Base-by-base conservation (phyloP, 92 coral and sea anemone genomes). In the Parazoanthus atlanticus region DNA sequence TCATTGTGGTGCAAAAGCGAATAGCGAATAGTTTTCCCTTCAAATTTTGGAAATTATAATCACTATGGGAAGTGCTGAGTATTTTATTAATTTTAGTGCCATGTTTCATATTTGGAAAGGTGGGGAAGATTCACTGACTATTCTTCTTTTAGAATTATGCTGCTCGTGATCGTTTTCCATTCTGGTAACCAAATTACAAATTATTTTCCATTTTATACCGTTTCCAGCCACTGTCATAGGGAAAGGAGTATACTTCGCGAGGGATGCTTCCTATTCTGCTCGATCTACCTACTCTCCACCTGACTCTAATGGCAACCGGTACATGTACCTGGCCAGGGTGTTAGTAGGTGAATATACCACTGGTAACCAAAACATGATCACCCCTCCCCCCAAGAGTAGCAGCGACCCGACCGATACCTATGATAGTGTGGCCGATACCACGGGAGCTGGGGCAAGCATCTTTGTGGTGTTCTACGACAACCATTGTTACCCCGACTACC, bases 401-500 rank as follows among this genome's bases (percentile, higher is more conserved):
- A 83, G 28, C 41, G 78, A 85, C 72, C 78, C 90, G 1, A 90
- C 90, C 49, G 92, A 92, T 52, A 80, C 89, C 17, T 94, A 81
- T 67, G 92, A 94, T 81, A 69, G 96, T 2, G 96, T 94, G 74
- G 98, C 90, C 0, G 26, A 94, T 65, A 4, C 71, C 34, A 65
- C 26, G 23, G 93, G 82, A 28, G 2, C 78, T 6, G 86, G 64
- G 66, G 95, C 95, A 0, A 54, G 88, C 36, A 91, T 94, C 3
- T 94, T 90, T 79, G 98, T 94, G 46, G 91, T 94, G 88, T 96
- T 96, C 69, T 89, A 79, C 67, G 98, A 96, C 61, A 80, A 76
- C 17, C 97, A 94, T 74, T 96, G 94, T 75, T 96, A 96, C 33
- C 98, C 98, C n/a, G 98, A 93, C 33, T 94, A 96, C 77, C 93